These are phyloP conservation scores for Dolichotis patagonum DNA, from an alignment of 2,113 vertebrate species.

Conservation along the genomic window DNA sequence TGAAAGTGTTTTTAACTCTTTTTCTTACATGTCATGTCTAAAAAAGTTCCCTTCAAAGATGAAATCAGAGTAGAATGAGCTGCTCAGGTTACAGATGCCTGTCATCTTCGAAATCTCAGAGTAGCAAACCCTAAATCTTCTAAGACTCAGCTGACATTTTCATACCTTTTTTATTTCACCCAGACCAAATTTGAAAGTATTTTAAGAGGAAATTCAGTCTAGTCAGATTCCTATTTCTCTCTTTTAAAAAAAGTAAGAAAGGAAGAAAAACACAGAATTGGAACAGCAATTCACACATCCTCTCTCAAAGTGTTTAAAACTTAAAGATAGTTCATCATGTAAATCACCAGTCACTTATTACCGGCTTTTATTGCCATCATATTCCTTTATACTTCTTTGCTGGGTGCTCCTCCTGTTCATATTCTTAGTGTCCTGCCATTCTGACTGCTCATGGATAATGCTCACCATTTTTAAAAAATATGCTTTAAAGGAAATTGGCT, in stretches of 20 bases:
- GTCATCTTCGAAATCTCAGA: conserved; percentile 69
- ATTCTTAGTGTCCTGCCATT: conserved; percentile 73
- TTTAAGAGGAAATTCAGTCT: conserved; percentile 64
- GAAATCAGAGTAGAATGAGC: conserved; percentile 74
- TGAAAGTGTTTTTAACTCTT: conserved; percentile 40
- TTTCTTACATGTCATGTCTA: conserved; percentile 57
- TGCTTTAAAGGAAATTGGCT: conserved; percentile 74
- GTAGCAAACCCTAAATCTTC: conserved; percentile 71
- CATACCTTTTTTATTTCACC: conserved; percentile 63
- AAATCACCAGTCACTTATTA: conserved; percentile 75
- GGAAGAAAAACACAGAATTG: conserved; percentile 3
- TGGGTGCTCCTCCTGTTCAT: conserved; percentile 69
- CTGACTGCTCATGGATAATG: conserved; percentile 67
- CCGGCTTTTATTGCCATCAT: conserved; percentile 60
- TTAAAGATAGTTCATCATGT: conserved; percentile 53
- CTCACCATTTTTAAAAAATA: conserved; percentile 74
- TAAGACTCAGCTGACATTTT: conserved; percentile 70
- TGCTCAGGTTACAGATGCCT: conserved; percentile 70
- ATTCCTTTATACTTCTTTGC: conserved; percentile 69
- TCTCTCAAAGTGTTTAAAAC: conserved; percentile 67
- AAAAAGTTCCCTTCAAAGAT: conserved; percentile 63
- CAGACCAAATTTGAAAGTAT: conserved; percentile 70
- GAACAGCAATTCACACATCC: conserved; percentile 36
- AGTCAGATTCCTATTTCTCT: conserved; percentile 49
- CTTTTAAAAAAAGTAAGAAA: background rate